Evolutionary conservation across 1,140 invertebrate species (phyloP), one percentile per base, ranked within the genome.

Genomic region (Ericerus pela): DNA sequence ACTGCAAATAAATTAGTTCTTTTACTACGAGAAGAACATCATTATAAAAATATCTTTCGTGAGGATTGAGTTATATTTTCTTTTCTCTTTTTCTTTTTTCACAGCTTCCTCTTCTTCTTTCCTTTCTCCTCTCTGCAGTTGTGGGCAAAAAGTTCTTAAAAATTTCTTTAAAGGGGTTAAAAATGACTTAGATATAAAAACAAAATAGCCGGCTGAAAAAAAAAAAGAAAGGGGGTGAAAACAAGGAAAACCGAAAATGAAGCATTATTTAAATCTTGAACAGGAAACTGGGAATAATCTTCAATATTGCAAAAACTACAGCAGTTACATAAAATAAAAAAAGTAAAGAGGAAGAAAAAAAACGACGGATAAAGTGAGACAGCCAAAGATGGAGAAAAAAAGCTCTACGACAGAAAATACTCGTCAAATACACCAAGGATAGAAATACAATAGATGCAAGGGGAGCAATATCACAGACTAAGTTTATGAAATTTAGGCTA

Each of bases 221-320:
- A 33, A n/a, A n/a, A n/a, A 10, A 16, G 20, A 41, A 41, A 18
- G 20, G 5, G 6, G 37, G n/a, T 4, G 37, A 6, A 41, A 16
- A 41, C 14, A 41, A 41, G 4, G 37, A 6, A 41, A 16, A 41
- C 14, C 14, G 20, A 41, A 41, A 41, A 41, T 41, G n/a, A 41
- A 16, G 37, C 37, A 41, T 41, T 41, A 41, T 41, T 41, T 41
- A 41, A 41, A 41, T 41, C 37, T 41, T 16, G 20, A 41, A 41
- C 37, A 41, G 37, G 37, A 41, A 41, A 41, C 37, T n/a, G n/a
- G n/a, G 37, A 41, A 41, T 41, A 41, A 14, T 41, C 37, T 41
- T 41, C 37, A 41, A 41, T 41, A 41, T 41, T 41, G 37, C 37
- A 41, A 41, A 41, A 41, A 41, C 37, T 16, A 41, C 37, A n/a